Evolutionary conservation across 2,113 vertebrate species (phyloP).

Genomic region (Zapus hudsonius): DNA sequence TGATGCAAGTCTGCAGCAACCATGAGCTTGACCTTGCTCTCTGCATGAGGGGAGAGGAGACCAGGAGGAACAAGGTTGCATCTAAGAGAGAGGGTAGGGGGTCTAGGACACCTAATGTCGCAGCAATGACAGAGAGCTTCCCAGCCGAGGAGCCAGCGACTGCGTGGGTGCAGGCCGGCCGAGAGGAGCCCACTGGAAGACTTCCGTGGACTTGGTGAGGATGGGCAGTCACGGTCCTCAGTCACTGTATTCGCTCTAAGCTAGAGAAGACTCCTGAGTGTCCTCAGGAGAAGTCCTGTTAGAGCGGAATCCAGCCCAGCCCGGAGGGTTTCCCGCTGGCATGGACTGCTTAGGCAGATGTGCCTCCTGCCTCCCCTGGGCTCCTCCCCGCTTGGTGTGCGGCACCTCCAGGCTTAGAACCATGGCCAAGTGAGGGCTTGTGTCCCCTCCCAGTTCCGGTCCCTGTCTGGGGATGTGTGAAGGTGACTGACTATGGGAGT

Average conservation of each 20-base stretch:
- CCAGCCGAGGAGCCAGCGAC: background rate
- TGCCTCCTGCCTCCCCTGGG: background rate
- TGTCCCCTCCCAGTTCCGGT: background rate
- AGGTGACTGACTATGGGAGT: background rate
- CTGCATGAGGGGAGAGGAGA: background rate
- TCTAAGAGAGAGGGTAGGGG: background rate
- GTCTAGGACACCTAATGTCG: background rate
- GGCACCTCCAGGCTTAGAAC: background rate
- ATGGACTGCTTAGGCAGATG: background rate
- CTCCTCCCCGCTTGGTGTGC: background rate
- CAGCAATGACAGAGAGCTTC: background rate
- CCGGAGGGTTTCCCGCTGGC: no score
- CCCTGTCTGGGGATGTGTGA: background rate
- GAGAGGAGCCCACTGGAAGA: background rate
- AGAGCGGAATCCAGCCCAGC: no score
- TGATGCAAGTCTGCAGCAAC: background rate
- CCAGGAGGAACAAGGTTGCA: background rate
- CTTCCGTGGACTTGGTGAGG: background rate
- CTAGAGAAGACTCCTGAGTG: background rate
- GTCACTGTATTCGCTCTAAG: accelerated
- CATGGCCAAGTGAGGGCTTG: background rate
- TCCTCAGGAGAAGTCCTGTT: no score
- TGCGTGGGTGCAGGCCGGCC: background rate
- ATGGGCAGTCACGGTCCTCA: no score
- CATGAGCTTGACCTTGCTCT: background rate